Evolutionary conservation across 1,140 invertebrate genomes (phyloP).

Genomic region (Tyrophagus putrescentiae): DNA sequence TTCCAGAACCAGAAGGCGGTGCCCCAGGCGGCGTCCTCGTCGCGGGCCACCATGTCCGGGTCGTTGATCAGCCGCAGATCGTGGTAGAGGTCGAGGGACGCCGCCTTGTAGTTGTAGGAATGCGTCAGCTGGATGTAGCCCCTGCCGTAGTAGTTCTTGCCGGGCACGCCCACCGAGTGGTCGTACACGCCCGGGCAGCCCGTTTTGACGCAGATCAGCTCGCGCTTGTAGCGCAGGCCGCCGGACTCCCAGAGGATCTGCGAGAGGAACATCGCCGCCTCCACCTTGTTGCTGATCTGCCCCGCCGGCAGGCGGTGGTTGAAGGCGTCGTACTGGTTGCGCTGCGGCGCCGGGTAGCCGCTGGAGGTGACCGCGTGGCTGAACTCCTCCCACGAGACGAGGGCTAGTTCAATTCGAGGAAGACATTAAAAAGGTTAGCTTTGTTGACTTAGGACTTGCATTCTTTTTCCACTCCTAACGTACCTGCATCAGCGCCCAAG

Average conservation of each 20-base stretch:
- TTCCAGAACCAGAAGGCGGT: conserved; percentile 26
- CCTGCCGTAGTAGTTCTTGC: conserved; percentile 13
- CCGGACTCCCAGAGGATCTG: conserved; percentile 17
- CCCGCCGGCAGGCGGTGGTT: neutral
- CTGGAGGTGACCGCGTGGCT: neutral
- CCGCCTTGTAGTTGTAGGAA: conserved; percentile 11
- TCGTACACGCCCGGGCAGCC: conserved; percentile 14
- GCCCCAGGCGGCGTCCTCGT: conserved; percentile 23
- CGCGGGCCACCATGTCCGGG: conserved; percentile 22
- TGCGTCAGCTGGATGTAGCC: conserved; percentile 16
- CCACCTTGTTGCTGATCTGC: neutral
- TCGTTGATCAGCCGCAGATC: conserved; percentile 18
- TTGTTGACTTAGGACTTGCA: too few species aligned
- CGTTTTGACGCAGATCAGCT: conserved; percentile 7
- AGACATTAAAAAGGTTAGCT: too few species aligned
- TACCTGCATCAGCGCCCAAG: too few species aligned
- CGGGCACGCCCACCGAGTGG: conserved; percentile 3
- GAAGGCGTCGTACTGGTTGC: conserved; percentile 8
- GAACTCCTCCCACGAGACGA: conserved; percentile 5
- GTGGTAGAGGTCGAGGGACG: conserved; percentile 3
- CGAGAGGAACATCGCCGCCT: conserved; percentile 2
- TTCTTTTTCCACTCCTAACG: too few species aligned
- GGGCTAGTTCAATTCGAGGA: too few species aligned
- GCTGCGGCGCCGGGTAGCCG: neutral
- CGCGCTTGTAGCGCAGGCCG: conserved; percentile 14